Base-by-base conservation (phyloP, 2,888 invertebrate genomes). In the Acanthosepion lycidas region DNA sequence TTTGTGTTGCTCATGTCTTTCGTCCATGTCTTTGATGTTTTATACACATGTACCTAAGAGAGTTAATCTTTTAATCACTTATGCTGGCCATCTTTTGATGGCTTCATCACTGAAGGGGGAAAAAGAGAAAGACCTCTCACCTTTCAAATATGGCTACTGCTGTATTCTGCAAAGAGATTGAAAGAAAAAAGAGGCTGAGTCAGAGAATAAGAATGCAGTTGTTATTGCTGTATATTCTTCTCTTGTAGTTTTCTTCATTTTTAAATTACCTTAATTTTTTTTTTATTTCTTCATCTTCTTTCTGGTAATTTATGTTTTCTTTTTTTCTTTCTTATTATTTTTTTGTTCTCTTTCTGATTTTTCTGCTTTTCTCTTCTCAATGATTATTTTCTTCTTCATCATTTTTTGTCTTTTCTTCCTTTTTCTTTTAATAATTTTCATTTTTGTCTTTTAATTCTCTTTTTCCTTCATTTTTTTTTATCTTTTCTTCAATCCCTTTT, bases 31-130 rank as follows among this genome's bases (percentile, higher is more conserved):
- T 78, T 78, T 78, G 78, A 78, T 78, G 78, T 78, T 78, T n/a
- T n/a, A 0, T 78, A 78, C n/a, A 33, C n/a, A 78, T 78, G 78
- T 78, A 78, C 78, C 78, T n/a, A 78, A 78, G n/a, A 78, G 78
- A 78, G 78, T n/a, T 78, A 78, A 78, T 78, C 78, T 78, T 78
- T 78, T 78, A 78, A 78, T 78, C 78, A 78, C 78, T 78, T 78
- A 33, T 78, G n/a, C 15, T 78, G 78, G 78, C 78, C 78, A 78
- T 78, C 78, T 78, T 78, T 78, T 78, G 12, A 78, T 78, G 78
- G 78, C n/a, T n/a, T 33, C 78, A 78, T 78, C 78, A 78, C 78
- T 78, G n/a, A 15, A 78, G n/a, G n/a, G 78, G n/a, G 78, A 78
- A 15, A n/a, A 78, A 12, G n/a, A 78, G 78, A 15, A 78, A 78